Percentiles rank a stretch among this genome's conserved stretches.
Conservation (phyloP, 2,113 vertebrate species). For the Larimichthys polyactis region DNA sequence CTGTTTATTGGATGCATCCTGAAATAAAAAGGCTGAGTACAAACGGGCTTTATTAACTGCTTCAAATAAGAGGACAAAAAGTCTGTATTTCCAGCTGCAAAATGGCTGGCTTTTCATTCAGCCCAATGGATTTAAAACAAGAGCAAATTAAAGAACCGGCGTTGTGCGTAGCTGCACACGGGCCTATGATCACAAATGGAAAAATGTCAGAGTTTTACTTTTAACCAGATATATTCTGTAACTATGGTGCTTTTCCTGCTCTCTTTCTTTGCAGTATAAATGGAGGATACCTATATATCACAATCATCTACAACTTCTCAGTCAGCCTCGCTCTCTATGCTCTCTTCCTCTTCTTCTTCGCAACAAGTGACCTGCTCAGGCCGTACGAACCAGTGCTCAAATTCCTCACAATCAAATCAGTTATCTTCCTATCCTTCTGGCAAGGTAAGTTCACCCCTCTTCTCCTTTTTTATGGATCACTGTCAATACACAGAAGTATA, state of each 20-base stretch:
- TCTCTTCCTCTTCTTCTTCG: conserved; percentile 95
- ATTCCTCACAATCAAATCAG: conserved; percentile 97
- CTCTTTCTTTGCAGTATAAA: conserved; percentile 83
- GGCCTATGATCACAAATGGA: background rate
- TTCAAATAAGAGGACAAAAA: conserved; percentile 1
- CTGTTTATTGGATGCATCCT: conserved; percentile 43
- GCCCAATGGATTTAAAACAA: background rate
- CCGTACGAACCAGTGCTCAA: conserved; percentile 94
- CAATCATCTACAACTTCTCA: conserved; percentile 95
- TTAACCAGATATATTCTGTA: background rate
- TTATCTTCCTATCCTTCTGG: conserved; percentile 99
- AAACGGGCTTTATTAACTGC: conserved; percentile 30
- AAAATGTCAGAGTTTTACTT: background rate
- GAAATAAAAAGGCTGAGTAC: background rate
- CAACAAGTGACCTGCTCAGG: conserved; percentile 92
- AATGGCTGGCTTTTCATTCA: background rate
- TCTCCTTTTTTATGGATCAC: background rate
- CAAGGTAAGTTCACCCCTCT: conserved; percentile 85
- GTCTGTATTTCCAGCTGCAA: background rate
- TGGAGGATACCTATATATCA: conserved; percentile 95
- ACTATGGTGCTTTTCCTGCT: background rate
- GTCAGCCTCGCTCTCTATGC: conserved; percentile 95
- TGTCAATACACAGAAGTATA: background rate
- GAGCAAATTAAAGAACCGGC: background rate
- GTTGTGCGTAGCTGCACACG: too few relatives aligned